These are phyloP conservation scores for Desmodus rotundus DNA, from an alignment of 2,113 vertebrate species.

Conservation along the genomic window DNA sequence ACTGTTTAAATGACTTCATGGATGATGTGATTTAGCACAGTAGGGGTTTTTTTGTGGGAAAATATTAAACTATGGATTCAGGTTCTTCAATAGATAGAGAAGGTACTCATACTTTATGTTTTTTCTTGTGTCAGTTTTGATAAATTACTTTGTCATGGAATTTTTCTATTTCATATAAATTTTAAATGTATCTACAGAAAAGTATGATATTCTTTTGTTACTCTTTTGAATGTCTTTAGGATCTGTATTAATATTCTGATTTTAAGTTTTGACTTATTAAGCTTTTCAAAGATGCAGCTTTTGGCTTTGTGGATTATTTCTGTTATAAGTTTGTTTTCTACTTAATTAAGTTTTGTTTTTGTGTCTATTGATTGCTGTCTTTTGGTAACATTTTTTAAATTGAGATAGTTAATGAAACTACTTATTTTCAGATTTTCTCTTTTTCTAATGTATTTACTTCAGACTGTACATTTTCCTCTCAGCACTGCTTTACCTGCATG, in stretches of 20 bases:
- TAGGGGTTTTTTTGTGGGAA: not conserved
- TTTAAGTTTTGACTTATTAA: not conserved
- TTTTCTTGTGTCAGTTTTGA: not conserved
- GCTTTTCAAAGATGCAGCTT: not conserved
- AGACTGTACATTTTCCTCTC: not conserved
- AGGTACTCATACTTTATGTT: not conserved
- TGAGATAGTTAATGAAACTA: not conserved
- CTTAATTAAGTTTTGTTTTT: not conserved
- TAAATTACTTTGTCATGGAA: not conserved
- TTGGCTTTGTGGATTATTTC: not conserved
- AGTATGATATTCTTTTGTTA: not conserved
- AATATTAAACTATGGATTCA: not conserved
- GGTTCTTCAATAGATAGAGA: not conserved
- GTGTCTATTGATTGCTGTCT: not conserved
- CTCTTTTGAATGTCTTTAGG: not conserved
- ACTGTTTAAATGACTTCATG: not conserved
- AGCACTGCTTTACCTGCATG: not conserved
- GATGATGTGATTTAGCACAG: not conserved
- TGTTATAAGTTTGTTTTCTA: constrained; percentile 6
- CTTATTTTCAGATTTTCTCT: not conserved
- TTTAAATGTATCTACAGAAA: not conserved
- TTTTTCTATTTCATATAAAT: not conserved
- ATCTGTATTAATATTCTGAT: not conserved
- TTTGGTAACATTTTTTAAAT: not conserved
- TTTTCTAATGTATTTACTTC: not conserved